phyloP scores from a whole-genome alignment of 2,797 vertebrate genomes.

The Arnoldichthys spilopterus region DNA sequence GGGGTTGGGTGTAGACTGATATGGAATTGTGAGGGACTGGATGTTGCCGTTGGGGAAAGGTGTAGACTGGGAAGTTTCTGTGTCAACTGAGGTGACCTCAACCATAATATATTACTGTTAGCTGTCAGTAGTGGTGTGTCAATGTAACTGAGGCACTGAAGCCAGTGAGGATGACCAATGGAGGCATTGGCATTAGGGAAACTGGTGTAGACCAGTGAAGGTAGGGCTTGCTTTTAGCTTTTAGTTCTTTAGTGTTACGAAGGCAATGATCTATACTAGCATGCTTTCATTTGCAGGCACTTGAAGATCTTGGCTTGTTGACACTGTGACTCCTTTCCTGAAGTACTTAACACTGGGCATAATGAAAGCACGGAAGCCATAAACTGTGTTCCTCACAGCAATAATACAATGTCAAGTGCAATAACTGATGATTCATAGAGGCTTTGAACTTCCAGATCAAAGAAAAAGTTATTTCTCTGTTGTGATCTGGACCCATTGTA shows the following conservation, averaged over 20 bases:
- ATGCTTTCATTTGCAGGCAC: background rate
- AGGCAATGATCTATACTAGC: background rate
- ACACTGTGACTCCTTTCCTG: background rate
- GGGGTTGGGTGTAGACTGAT: background rate
- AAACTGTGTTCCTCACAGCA: background rate
- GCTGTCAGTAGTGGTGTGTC: background rate
- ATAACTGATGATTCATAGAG: constrained; percentile 10
- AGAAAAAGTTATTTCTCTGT: background rate
- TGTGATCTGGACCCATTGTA: constrained; percentile 1
- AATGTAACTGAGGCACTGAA: background rate
- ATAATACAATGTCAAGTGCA: background rate
- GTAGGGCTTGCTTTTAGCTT: no score
- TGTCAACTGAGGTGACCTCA: background rate
- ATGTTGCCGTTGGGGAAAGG: no score
- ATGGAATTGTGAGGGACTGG: no score
- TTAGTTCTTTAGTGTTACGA: background rate
- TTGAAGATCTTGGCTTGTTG: background rate
- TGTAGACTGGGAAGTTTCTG: no score
- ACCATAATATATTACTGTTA: background rate
- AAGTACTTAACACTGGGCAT: constrained; percentile 1
- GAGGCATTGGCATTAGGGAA: no score
- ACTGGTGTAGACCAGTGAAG: background rate
- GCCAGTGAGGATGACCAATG: background rate
- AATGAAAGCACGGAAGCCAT: constrained; percentile 6
- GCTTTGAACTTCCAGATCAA: constrained; percentile 11